phyloP scores from a whole-genome alignment of 2,888 invertebrate species.

The Parnassius apollo region DNA sequence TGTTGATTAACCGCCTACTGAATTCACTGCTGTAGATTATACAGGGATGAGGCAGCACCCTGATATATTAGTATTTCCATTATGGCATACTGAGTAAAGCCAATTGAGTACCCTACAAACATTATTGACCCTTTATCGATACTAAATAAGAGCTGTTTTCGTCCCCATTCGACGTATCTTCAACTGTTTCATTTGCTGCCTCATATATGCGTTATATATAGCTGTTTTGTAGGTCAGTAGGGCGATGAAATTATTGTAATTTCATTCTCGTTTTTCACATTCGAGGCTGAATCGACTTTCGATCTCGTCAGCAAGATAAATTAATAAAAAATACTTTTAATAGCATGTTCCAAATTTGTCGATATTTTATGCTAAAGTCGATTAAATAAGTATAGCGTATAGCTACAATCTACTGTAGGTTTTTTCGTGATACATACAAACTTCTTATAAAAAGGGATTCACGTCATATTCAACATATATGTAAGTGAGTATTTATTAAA shows the following conservation, averaged over 20 bases:
- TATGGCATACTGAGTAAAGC: conserved; percentile 11
- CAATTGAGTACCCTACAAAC: conserved; percentile 5
- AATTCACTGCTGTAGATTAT: conserved; percentile 16
- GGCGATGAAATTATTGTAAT: conserved; percentile 14
- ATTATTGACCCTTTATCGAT: conserved; percentile 12
- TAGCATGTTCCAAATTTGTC: too few relatives aligned
- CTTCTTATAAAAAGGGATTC: too few relatives aligned
- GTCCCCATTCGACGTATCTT: background rate
- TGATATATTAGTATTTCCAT: conserved; percentile 15
- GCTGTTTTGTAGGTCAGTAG: conserved; percentile 21
- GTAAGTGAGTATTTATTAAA: too few relatives aligned
- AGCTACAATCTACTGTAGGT: too few relatives aligned
- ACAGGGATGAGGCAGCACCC: conserved; percentile 10
- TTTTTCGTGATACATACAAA: too few relatives aligned
- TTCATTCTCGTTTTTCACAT: conserved; percentile 9
- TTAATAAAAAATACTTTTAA: too few relatives aligned
- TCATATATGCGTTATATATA: conserved; percentile 6
- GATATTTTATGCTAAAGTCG: too few relatives aligned
- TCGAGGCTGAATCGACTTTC: conserved; percentile 2
- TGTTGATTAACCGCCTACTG: conserved; percentile 18
- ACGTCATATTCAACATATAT: too few relatives aligned
- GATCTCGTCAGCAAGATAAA: background rate
- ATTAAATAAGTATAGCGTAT: too few relatives aligned
- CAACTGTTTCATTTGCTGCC: conserved; percentile 1
- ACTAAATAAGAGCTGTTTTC: conserved; percentile 11